Percentiles rank a stretch among this genome's conserved stretches.
These are phyloP conservation scores for Xiphorhynchus erythropygius DNA, from an alignment of 2,797 vertebrate genomes.

Conservation along the genomic window DNA sequence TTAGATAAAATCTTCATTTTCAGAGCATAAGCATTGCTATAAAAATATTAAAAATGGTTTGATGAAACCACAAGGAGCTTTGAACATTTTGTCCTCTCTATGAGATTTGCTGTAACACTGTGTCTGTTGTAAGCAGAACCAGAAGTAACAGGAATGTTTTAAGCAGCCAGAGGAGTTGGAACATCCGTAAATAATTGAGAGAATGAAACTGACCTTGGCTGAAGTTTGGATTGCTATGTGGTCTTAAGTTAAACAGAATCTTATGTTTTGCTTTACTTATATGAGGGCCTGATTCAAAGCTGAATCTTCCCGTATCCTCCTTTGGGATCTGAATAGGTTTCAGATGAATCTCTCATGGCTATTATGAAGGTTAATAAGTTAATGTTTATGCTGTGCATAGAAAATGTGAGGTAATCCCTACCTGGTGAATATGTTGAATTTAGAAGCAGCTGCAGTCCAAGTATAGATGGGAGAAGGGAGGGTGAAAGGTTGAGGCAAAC, in stretches of 20 bases:
- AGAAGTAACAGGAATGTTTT: constrained; percentile 9
- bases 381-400: not conserved
- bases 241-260: not conserved
- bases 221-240: not conserved
- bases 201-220: not conserved
- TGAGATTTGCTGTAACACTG: not conserved
- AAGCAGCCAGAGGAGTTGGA: not conserved
- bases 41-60: not conserved
- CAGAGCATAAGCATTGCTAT: not conserved
- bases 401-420: not conserved
- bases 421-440: not conserved
- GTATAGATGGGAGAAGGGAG: not conserved
- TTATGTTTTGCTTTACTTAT: not conserved
- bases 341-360: not conserved
- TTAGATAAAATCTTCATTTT: not conserved
- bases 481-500: not conserved
- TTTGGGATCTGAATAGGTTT: not conserved
- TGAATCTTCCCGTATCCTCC: not conserved
- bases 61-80: not conserved
- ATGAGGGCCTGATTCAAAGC: not conserved
- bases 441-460: not conserved
- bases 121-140: not conserved
- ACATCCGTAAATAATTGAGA: not conserved
- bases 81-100: not conserved
- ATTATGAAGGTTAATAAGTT: not conserved